Base-by-base conservation (phyloP, 64 coral and sea anemone genomes). In the Astreopora myriophthalma region DNA sequence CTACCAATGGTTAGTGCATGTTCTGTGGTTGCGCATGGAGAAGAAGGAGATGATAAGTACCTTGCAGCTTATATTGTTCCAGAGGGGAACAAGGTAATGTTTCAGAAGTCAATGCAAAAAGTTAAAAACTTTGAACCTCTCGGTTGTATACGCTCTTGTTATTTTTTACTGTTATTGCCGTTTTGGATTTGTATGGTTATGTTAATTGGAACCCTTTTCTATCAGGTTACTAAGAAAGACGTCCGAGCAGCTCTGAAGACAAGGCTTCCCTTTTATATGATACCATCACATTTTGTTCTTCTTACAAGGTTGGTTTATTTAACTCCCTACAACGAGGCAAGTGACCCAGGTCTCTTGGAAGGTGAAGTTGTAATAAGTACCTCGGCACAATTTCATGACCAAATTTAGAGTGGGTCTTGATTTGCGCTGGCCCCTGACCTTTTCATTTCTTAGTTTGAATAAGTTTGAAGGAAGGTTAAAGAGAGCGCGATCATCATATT, bases 251-350 rank as follows among this genome's bases (percentile, higher is more conserved):
- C 87, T 35, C 58, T 96, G 33, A 96, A 96, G 63, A 87, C 69
- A 74, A 79, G 95, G 12, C 95, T 96, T 34, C 95, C 95, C 23
- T 96, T 96, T 58, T 96, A 90, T 62, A 96, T 96, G 95, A 96
- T 96, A 58, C 95, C 95, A 11, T 72, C 95, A 14, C 95, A 96
- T 57, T 96, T 96, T 85, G 95, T 96, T 19, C 73, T 96, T 34
- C 72, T 96, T 37, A 38, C 90, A 76, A 96, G 95, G 95, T 96
- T 13, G 30, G 44, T 6, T 8, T 44, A 44, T 44, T 55, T 55
- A 55, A 16, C 3, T 14, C 51, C 51, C 51, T 55, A 14, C 13
- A n/a, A n/a, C n/a, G n/a, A 55, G 51, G 16, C 13, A 14, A 55
- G 51, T 55, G 2, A 55, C 12, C 10, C 10, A 8, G 40, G 40